phyloP scores from a whole-genome alignment of 1,140 invertebrate genomes.

The Leptoteleia sp. region DNA sequence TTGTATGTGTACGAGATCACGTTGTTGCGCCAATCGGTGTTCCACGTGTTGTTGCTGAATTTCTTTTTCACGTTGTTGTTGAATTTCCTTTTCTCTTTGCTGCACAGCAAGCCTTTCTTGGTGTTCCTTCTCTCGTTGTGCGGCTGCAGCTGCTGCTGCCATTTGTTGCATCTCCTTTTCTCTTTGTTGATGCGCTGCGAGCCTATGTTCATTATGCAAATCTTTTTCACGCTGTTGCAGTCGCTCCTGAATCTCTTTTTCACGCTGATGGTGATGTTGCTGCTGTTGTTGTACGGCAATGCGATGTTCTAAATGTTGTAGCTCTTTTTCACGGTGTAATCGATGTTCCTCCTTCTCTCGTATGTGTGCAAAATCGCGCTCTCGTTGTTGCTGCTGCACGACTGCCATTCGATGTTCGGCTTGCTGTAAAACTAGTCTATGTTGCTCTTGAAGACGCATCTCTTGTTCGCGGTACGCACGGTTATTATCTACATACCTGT shows the following conservation, averaged over 20 bases:
- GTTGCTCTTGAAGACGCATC: too few relatives aligned
- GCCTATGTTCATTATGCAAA: constrained; percentile 69
- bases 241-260: constrained; percentile 75
- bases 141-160: constrained; percentile 70
- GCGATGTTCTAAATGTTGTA: constrained; percentile 77
- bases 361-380: constrained; percentile 71
- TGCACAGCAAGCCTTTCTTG: constrained; percentile 74
- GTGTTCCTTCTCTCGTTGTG: constrained; percentile 73
- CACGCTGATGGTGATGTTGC: constrained; percentile 74
- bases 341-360: constrained; percentile 76
- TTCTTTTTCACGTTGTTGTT: constrained; percentile 74
- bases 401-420: too few relatives aligned
- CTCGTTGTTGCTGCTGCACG: too few relatives aligned
- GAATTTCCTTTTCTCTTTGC: constrained; percentile 74
- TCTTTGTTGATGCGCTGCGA: constrained; percentile 74
- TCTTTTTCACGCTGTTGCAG: constrained; percentile 74
- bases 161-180: constrained; percentile 79
- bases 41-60: constrained; percentile 73
- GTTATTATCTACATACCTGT: too few relatives aligned
- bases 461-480: too few relatives aligned
- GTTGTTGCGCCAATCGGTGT: constrained; percentile 73
- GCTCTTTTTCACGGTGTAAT: constrained; percentile 79
- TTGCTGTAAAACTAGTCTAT: too few relatives aligned
- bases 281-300: constrained; percentile 71
- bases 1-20: constrained; percentile 73